These are phyloP conservation scores for Eurypyga helias DNA, from an alignment of 2,113 vertebrate species.

Conservation along the genomic window DNA sequence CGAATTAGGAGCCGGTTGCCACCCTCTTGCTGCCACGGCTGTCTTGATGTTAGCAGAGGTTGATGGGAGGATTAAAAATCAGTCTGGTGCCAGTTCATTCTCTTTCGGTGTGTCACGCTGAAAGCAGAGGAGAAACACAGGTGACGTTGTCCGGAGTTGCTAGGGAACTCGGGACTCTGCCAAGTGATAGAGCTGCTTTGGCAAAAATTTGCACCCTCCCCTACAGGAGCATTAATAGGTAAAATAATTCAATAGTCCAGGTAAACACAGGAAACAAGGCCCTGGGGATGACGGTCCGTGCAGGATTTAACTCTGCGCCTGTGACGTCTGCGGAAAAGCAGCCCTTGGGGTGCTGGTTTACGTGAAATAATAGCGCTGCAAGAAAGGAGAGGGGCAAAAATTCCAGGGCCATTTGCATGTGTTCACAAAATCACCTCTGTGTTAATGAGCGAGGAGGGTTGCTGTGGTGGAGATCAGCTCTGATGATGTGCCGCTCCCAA, in stretches of 20 bases:
- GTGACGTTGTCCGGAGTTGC: neutral
- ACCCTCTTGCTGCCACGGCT: neutral
- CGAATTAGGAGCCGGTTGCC: neutral
- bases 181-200: neutral
- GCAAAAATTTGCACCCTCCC: neutral
- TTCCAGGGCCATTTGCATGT: rapidly evolving
- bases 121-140: neutral
- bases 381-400: neutral
- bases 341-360: neutral
- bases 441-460: neutral
- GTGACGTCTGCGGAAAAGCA: neutral
- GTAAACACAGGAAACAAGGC: rapidly evolving
- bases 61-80: neutral
- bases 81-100: neutral
- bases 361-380: rapidly evolving
- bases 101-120: neutral
- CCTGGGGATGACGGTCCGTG: neutral
- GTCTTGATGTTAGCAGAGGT: neutral
- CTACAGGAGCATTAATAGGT: neutral
- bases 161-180: neutral
- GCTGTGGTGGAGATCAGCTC: neutral
- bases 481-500: neutral
- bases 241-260: neutral
- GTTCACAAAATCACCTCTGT: neutral
- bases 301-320: neutral